phyloP scores from a whole-genome alignment of 2,113 vertebrate species.

The Heterotilapia buettikoferi region DNA sequence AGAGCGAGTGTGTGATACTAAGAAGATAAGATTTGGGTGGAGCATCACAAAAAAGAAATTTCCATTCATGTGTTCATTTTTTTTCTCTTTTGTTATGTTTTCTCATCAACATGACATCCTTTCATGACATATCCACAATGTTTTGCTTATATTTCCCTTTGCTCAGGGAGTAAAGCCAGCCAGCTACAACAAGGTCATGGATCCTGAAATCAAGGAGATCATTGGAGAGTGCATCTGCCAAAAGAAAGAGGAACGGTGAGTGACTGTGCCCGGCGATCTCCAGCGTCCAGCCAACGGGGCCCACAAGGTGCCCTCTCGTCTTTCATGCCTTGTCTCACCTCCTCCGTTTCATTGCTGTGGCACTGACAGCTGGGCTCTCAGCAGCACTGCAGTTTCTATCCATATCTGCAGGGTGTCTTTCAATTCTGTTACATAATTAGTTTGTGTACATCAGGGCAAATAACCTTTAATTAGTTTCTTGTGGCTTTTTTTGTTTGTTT shows the following conservation, averaged over 20 bases:
- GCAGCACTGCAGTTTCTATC: slow-evolving; percentile 16
- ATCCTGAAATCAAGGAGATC: slow-evolving; percentile 96
- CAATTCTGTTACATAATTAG: slow-evolving; percentile 22
- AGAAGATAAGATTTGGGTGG: background rate
- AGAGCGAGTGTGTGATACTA: background rate
- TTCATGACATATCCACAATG: background rate
- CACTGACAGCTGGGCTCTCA: slow-evolving; percentile 32
- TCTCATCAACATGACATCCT: background rate
- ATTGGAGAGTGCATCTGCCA: slow-evolving; percentile 96
- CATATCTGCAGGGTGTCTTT: slow-evolving; percentile 16
- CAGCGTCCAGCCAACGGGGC: background rate
- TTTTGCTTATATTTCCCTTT: slow-evolving; percentile 26
- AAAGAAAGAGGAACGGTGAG: slow-evolving; percentile 94
- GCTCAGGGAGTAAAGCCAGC: slow-evolving; percentile 91
- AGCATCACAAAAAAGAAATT: background rate
- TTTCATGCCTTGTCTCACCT: background rate
- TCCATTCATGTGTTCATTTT: background rate
- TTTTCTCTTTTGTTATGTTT: background rate
- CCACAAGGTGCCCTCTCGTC: slow-evolving; percentile 27
- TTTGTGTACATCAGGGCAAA: background rate
- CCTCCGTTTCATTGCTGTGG: background rate
- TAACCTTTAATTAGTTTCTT: background rate
- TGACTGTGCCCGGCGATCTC: slow-evolving; percentile 12
- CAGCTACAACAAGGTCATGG: slow-evolving; percentile 91
- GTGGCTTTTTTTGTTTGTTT: background rate